Conservation (phyloP, 2,888 invertebrate species). For the Athalia rosae region DNA sequence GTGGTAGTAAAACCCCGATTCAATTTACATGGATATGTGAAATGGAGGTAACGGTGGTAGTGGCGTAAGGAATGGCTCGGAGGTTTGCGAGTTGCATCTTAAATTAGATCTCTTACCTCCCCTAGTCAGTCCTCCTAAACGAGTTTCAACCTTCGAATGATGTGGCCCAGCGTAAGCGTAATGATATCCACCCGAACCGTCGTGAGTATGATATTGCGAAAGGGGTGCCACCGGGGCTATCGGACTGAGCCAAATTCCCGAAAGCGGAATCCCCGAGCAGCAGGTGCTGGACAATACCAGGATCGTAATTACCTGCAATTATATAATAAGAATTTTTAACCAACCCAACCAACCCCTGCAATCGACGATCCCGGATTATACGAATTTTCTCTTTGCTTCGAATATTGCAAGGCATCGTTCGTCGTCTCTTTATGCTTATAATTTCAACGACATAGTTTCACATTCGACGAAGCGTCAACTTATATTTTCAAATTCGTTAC, state of each 20-base stretch:
- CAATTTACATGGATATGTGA: conserved; percentile 40
- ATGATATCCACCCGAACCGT: conserved; percentile 76
- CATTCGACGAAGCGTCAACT: too few species aligned
- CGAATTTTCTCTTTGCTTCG: too few species aligned
- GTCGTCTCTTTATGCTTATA: too few species aligned
- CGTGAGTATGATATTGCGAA: conserved; percentile 76
- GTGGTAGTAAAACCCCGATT: neutral
- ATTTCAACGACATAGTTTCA: too few species aligned
- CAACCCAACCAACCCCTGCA: too few species aligned
- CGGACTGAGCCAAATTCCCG: conserved; percentile 75
- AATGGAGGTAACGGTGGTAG: neutral
- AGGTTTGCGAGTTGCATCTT: conserved; percentile 26
- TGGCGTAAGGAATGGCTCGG: neutral
- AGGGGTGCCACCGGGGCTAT: conserved; percentile 67
- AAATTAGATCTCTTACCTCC: conserved; percentile 70
- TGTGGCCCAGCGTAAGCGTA: conserved; percentile 81
- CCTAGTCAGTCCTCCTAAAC: conserved; percentile 78
- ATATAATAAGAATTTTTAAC: conserved; percentile 12
- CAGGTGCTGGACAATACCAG: conserved; percentile 45
- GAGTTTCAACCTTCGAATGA: conserved; percentile 79
- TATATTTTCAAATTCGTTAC: too few species aligned
- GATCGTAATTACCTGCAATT: conserved; percentile 53
- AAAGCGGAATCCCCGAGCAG: conserved; percentile 64
- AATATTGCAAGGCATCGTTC: too few species aligned
- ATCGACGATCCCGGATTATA: too few species aligned